phyloP scores from a whole-genome alignment of 2,797 vertebrate species.

The Ptychadena robeensis region DNA sequence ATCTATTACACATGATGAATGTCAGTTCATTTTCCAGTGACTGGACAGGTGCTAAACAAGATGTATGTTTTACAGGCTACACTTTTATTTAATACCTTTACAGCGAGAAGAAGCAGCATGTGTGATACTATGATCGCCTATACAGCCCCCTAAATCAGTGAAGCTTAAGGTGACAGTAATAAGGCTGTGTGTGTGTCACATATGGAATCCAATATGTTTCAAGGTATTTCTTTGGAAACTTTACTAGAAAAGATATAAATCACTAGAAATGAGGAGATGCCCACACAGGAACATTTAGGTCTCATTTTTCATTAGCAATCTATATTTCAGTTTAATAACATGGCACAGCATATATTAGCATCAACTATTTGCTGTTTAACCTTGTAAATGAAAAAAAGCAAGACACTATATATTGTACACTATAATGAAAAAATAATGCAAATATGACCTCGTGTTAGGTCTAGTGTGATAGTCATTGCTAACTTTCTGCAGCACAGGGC shows the following conservation, averaged over 20 bases:
- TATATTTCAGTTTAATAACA: constrained; percentile 4
- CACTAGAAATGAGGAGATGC: constrained; percentile 7
- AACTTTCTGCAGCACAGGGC: no score
- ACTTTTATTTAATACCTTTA: constrained; percentile 48
- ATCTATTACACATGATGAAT: constrained; percentile 56
- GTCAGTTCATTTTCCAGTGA: constrained; percentile 50
- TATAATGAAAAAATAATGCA: background rate
- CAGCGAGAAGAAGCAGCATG: constrained; percentile 9
- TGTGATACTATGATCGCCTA: constrained; percentile 1
- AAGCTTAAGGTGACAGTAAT: constrained; percentile 38
- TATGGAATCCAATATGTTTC: constrained; percentile 35
- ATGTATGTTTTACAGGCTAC: constrained; percentile 43
- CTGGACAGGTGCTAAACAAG: constrained; percentile 59
- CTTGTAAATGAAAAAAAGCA: constrained; percentile 11
- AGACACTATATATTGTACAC: no score
- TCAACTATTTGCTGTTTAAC: constrained; percentile 19
- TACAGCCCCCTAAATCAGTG: constrained; percentile 29
- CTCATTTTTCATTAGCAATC: background rate
- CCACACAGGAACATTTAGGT: background rate
- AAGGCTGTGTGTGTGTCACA: constrained; percentile 39
- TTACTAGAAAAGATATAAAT: constrained; percentile 31
- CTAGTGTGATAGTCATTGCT: background rate
- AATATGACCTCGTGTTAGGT: background rate
- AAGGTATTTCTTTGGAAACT: constrained; percentile 7
- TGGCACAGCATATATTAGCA: background rate